Evolutionary conservation across 2,888 invertebrate species (phyloP), one percentile per base, ranked within the genome.

Genomic region (Drosophila crucigera): DNA sequence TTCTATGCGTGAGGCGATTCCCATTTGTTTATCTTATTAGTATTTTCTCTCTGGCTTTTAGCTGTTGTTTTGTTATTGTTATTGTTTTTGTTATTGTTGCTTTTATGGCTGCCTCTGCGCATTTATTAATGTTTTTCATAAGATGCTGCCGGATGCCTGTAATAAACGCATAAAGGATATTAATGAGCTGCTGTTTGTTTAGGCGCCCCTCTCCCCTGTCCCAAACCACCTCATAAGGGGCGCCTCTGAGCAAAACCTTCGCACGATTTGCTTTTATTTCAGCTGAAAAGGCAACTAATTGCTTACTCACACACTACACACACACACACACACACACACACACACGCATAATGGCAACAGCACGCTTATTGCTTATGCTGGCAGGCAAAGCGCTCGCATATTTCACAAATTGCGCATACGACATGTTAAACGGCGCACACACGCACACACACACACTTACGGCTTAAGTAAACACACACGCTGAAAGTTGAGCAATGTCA

Each of bases 331-430:
- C 7, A 30, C 50, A 43, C 37, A 56, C 65, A 58, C 60, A 50
- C 30, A 60, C 63, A 59, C 35, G 41, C 19, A 58, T 39, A 43
- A 39, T 16, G 41, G 22, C 28, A 68, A 49, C 54, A 52, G 43
- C 37, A 68, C 84, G 79, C 83, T 84, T 87, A 85, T 83, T 86
- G 84, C 84, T 82, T 71, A 79, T 86, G 84, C 77, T 76, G 76
- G 75, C 78, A 71, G 78, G 76, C 68, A 76, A 58, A 70, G 76
- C 73, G 73, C 69, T 73, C 78, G 59, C 84, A 89, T 89, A 87
- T 84, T 84, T 87, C 89, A 89, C 84, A 89, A 89, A 89, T 89
- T 87, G 84, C 89, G 83, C 84, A 87, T 87, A 87, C 89, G 87
- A 84, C 89, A 89, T 84, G 87, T 80, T 84, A 79, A 87, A 80